A percentile compares a stretch with the other conserved stretches of the same genome.
Conservation (phyloP, 2,797 vertebrate genomes). For the Loriculus beryllinus region DNA sequence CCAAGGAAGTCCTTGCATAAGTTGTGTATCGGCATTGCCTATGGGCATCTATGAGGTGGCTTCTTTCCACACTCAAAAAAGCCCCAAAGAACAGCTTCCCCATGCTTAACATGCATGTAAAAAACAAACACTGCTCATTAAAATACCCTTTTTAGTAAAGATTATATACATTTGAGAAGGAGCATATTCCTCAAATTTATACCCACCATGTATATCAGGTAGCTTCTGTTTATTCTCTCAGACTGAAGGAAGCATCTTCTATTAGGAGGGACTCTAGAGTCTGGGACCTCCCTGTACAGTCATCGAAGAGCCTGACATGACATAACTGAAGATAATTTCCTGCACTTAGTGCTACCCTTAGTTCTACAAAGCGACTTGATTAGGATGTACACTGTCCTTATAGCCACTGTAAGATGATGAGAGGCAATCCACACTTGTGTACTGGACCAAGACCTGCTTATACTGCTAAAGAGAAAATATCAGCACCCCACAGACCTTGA, state of each 20-base stretch:
- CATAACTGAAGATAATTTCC: background rate
- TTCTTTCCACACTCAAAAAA: background rate
- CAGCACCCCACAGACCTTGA: background rate
- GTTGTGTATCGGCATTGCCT: background rate
- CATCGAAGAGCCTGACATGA: background rate
- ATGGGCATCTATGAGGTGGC: rapidly evolving
- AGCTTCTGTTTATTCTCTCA: background rate
- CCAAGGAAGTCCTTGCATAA: background rate
- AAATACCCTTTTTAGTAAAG: background rate
- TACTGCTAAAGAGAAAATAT: background rate
- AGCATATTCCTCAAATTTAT: background rate
- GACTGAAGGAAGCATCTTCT: background rate
- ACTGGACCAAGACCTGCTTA: background rate
- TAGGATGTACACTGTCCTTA: background rate
- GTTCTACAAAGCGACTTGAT: background rate
- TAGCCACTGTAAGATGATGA: background rate
- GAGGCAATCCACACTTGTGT: rapidly evolving
- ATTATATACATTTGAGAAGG: background rate
- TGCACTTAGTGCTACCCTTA: background rate
- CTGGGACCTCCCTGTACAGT: background rate
- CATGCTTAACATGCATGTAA: rapidly evolving
- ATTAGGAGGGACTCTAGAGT: background rate
- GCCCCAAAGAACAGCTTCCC: background rate
- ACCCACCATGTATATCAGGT: rapidly evolving
- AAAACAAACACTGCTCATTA: background rate